phyloP scores from a whole-genome alignment of 2,888 invertebrate species.

The Digitonthophagus gazella region DNA sequence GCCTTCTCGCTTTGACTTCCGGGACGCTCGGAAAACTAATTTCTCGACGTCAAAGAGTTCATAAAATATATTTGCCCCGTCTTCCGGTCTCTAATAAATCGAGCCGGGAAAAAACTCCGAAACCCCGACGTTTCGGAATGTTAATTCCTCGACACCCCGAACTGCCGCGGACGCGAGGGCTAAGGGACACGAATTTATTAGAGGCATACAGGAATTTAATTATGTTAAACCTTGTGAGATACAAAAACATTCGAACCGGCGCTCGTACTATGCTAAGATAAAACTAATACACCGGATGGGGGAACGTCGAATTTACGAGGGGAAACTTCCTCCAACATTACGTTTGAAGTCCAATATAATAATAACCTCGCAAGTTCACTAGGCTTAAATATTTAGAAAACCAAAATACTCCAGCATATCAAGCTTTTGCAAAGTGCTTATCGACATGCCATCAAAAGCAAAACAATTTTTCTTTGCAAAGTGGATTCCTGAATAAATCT shows the following conservation, averaged over 20 bases:
- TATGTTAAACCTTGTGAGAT: slow-evolving; percentile 23
- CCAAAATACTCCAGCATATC: too few relatives aligned
- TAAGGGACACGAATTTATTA: slow-evolving; percentile 19
- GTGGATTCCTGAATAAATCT: too few relatives aligned
- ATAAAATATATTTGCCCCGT: slow-evolving; percentile 10
- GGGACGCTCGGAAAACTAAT: slow-evolving; percentile 10
- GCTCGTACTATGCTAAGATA: slow-evolving; percentile 2
- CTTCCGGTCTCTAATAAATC: background rate
- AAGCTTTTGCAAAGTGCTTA: too few relatives aligned
- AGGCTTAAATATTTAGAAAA: too few relatives aligned
- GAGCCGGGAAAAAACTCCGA: background rate
- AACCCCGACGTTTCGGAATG: background rate
- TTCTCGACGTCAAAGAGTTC: slow-evolving; percentile 8
- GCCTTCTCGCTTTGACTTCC: background rate
- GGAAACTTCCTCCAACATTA: too few relatives aligned
- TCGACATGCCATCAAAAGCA: too few relatives aligned
- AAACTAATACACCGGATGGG: slow-evolving; percentile 6
- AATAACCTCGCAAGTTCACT: too few relatives aligned
- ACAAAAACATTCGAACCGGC: slow-evolving; percentile 21
- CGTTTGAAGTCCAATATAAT: too few relatives aligned
- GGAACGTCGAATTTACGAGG: background rate
- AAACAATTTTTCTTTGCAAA: too few relatives aligned
- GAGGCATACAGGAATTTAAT: slow-evolving; percentile 24
- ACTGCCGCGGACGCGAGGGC: background rate
- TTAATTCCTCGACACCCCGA: background rate